Evolutionary conservation across 2,797 vertebrate species (phyloP), one percentile per base, ranked within the genome.

Genomic region (Acomys russatus): DNA sequence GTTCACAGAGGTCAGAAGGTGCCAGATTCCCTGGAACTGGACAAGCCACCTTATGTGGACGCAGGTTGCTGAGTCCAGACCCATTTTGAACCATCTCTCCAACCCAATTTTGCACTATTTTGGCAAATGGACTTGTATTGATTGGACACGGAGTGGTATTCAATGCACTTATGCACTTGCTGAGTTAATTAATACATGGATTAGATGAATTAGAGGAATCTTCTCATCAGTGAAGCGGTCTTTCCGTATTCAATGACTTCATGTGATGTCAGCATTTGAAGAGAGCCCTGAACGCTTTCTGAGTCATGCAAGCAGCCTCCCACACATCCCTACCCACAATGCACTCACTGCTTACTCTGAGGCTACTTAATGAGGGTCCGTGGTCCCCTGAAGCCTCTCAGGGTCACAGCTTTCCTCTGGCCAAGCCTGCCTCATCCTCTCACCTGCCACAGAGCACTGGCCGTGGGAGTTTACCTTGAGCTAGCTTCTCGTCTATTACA

Each of bases 211-310:
- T 64, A 25, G 64, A 12, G 71, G 85, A 80, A 74, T 76, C 54
- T 86, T 91, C 25, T 20, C 78, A 49, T 83, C 77, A 94, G 11
- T 33, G 1, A 93, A 84, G 78, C 4, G 3, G 66, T 71, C 44
- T 83, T 94, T 35, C 73, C 51, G 11, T 78, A 54, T 44, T 70
- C 28, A 63, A 23, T 14, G 59, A 76, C 23, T 74, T 82, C 63
- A 51, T 15, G 22, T 38, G 73, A 82, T 85, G 59, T 83, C 68
- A 86, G 88, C 77, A 93, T 95, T 93, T 93, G 83, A 93, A 88
- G 56, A 88, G 56, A 54, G 59, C 12, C 70, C 93, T 38, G 14
- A 54, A 90, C 63, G n/a, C 22, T 84, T 90, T 44, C 51, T n/a
- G 88, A 49, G 63, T 79, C 76, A 56, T 54, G 44, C 38, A 79